Evolutionary conservation across 2,888 invertebrate genomes (phyloP), one percentile per base, ranked within the genome.

Genomic region (Tetramorium bicarinatum): DNA sequence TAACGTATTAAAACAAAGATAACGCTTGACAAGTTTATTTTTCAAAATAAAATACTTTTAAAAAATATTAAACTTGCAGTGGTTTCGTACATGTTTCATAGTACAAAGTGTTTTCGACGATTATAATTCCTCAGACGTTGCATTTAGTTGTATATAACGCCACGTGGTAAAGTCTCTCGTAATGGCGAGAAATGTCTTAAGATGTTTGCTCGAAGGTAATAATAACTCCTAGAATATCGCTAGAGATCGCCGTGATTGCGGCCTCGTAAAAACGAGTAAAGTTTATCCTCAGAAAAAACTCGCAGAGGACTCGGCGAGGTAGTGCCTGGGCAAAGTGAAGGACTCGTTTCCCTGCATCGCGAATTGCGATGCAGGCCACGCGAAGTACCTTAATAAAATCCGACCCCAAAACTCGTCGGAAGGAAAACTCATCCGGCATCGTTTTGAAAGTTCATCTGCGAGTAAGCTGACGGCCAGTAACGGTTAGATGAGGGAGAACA

Each of bases 371-470:
- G 67, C 44, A 38, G 67, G 4, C 56, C 54, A 69, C 44, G 34
- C 44, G 29, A 59, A 77, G 72, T 62, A 59, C 38, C 67, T 89
- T 90, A 87, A 90, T 89, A 89, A 87, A 85, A 83, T 85, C 64
- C 72, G 66, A 67, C 83, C 85, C 76, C 76, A 84, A 85, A 88
- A 85, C 86, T 83, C 89, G 84, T 83, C 83, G 62, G 54, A 79
- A 77, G 59, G n/a, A 69, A 84, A 82, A 72, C 72, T 77, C 82
- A 76, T 86, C 71, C 44, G 62, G 44, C 62, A 38, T 84, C 69
- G 62, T 80, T 86, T 75, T 38, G 69, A 85, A 87, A 87, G 80
- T 85, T 90, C 88, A 77, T 87, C 83, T 64, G 29, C 64, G 69
- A 82, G 56, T 52, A n/a, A 47, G 25, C 47, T 79, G 34, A 41